Base-by-base conservation (phyloP, 2,113 vertebrate genomes). In the Protobothrops flavoviridis region DNA sequence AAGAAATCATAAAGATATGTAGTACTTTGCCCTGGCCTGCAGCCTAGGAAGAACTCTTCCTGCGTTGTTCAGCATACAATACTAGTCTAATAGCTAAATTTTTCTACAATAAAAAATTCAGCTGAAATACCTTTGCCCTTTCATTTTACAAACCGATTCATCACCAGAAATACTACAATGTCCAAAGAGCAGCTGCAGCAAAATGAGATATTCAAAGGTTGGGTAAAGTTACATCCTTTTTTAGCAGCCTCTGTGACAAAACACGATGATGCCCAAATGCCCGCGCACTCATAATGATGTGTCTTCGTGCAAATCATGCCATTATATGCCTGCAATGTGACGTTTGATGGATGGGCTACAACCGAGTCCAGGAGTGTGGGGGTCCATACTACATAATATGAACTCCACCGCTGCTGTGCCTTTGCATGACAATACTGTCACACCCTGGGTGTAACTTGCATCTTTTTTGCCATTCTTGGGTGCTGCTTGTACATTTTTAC, bases 21-120 rank as follows among this genome's bases (percentile, higher is more conserved):
- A 20, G 11, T 61, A 90, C 55, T 93, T 13, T 17, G 89, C 92
- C 81, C 88, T 91, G 69, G 61, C 26, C 39, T 92, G 89, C 93
- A 57, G 56, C 24, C 7, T 6, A 9, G 1, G 0, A 9, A 90
- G 0, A 90, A 1, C 11, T 90, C 89, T n/a, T 52, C 56, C 92
- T 90, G 15, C 29, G 15, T 90, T 90, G 81, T 53, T 90, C 61
- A 11, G 43, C 39, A 87, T 6, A 93, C 43, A 94, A 12, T 29
- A 33, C 3, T 57, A 85, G 4, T 81, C 24, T 92, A 87, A 89
- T 90, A 45, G 52, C 0, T 91, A 20, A 93, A 92, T 91, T 52
- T 0, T 86, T 9, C 86, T 57, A 91, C 5, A 15, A 33, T 7
- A 52, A 87, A 55, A 94, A 87, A 24, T n/a, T 85, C 4, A 8